Evolutionary conservation across 2,797 vertebrate species (phyloP).

Genomic region (Coracias cyanogaster): DNA sequence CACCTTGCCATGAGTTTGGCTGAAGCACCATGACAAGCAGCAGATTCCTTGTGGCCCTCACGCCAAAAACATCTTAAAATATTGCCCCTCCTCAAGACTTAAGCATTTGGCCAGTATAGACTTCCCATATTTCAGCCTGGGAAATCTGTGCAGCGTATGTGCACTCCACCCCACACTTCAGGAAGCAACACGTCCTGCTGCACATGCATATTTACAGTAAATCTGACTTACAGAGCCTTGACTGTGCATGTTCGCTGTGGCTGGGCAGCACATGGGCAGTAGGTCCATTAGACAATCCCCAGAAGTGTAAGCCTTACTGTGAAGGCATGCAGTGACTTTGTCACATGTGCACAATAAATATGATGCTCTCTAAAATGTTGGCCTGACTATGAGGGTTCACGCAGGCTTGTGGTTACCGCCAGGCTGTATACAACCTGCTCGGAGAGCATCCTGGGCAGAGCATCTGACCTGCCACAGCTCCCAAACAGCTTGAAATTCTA

Average conservation of each 20-base stretch:
- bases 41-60: background rate
- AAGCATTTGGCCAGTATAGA: background rate
- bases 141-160: constrained; percentile 69
- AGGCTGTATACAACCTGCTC: constrained; percentile 30
- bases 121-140: background rate
- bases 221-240: constrained; percentile 44
- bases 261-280: constrained; percentile 65
- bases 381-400: constrained; percentile 25
- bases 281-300: constrained; percentile 23
- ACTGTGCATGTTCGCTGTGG: background rate
- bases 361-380: background rate
- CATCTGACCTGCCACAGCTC: background rate
- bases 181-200: constrained; percentile 58
- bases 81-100: background rate
- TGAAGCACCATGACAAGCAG: background rate
- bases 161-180: background rate
- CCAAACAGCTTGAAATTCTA: constrained; percentile 48
- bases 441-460: constrained; percentile 18
- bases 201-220: constrained; percentile 46
- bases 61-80: background rate
- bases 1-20: background rate
- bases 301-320: constrained; percentile 28
- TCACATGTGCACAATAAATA: constrained; percentile 47
- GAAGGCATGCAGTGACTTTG: constrained; percentile 5
- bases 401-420: constrained; percentile 62